Evolutionary conservation across 2,113 vertebrate genomes (phyloP), one percentile per base, ranked within the genome.

Genomic region (Triplophysa siluroides): DNA sequence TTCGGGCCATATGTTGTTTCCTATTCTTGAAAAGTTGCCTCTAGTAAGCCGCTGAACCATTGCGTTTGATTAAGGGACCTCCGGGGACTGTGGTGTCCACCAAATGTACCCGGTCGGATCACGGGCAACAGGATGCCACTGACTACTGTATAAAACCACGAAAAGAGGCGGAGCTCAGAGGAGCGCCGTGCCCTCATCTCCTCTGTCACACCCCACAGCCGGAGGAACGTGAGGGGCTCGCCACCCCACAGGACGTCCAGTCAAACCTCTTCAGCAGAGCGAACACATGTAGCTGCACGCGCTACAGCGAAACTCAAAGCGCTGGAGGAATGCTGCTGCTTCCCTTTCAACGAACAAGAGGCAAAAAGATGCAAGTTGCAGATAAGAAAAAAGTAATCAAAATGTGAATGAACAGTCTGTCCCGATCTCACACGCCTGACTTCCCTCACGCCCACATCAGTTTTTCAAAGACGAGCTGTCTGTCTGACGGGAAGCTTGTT

Each of bases 21-120:
- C 41, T 43, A 43, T 43, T 10, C 41, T 8, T 43, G 8, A 73
- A 13, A 64, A 50, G 47, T 52, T 16, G 50, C 14, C 3, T 52
- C 14, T 16, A 6, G 50, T 52, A 16, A 52, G 47, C 47, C 13
- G 47, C 47, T 14, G 47, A 3, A 12, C 14, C 47, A 50, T 68
- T 78, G 38, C 69, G 75, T 81, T 80, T 82, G 73, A 84, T 86
- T 81, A 85, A 83, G 79, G 63, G 78, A 63, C 79, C 76, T 76
- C 60, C 33, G 52, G 67, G 78, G 58, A 19, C 41, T 33, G 26
- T 41, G 9, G 74, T 14, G 62, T 67, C 52, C 78, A 69, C 61
- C 63, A 47, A 72, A 75, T 69, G 71, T 19, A 26, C 78, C 61
- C 43, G 56, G 33, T n/a, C 60, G 60, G 58, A 24, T 62, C 56